These are phyloP conservation scores for Galagoides demidoff DNA, from an alignment of 2,797 vertebrate genomes.

Conservation along the genomic window DNA sequence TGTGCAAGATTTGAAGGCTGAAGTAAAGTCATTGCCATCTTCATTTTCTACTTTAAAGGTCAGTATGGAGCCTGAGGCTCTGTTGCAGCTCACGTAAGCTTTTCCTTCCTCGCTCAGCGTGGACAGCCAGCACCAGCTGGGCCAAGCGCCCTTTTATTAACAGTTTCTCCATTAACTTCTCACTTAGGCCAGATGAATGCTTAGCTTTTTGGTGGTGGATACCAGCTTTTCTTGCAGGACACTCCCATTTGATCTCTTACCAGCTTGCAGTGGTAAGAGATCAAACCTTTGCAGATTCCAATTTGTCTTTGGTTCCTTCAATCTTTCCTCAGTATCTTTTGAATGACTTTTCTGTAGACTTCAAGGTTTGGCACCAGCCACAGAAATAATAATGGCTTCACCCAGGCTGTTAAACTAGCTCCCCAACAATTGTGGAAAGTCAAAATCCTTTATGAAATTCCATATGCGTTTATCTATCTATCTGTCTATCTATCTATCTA, in stretches of 20 bases:
- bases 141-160: not conserved
- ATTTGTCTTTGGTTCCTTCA: not conserved
- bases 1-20: not conserved
- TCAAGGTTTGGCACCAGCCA: not conserved
- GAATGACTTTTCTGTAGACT: not conserved
- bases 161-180: conserved; percentile 38
- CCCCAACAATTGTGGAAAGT: not conserved
- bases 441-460: conserved; percentile 1
- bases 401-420: not conserved
- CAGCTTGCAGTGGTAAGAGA: not conserved
- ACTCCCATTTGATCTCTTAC: not conserved
- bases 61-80: not conserved
- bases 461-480: not conserved
- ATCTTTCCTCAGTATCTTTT: conserved; percentile 15
- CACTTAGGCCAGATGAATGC: not conserved
- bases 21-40: not conserved
- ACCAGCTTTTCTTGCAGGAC: not conserved
- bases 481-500: not conserved
- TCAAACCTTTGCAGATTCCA: not conserved
- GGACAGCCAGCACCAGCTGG: not conserved
- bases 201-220: not conserved
- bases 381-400: conserved; percentile 2
- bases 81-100: not conserved
- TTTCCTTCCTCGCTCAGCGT: not conserved
- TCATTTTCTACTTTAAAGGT: conserved; percentile 20